A percentile compares a stretch with the other conserved stretches of the same genome.
Conservation (phyloP, 2,888 invertebrate species). For the Chrysodeixis includens region DNA sequence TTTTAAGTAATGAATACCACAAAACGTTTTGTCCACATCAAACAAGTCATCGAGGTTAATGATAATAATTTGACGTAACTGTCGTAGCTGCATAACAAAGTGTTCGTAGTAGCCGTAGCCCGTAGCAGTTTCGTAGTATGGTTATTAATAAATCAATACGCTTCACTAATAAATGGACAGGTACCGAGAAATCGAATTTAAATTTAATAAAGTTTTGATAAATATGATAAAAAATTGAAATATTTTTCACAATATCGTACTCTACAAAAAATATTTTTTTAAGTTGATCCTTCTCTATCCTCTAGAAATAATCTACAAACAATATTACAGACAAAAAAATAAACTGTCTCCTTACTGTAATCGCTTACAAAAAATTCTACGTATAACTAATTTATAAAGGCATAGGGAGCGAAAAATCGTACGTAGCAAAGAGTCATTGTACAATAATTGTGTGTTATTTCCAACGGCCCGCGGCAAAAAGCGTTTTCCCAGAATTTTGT, state of each 20-base stretch:
- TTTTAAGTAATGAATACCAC: too few species aligned
- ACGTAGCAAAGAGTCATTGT: slow-evolving; percentile 50
- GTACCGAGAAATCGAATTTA: not conserved
- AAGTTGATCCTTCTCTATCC: not conserved
- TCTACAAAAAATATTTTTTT: not conserved
- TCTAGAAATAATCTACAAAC: not conserved
- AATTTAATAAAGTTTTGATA: not conserved
- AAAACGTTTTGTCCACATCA: not conserved
- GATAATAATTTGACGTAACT: not conserved
- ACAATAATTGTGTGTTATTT: slow-evolving; percentile 80
- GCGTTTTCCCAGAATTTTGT: slow-evolving; percentile 79
- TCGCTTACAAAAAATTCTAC: slow-evolving; percentile 17
- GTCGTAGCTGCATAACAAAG: slow-evolving; percentile 42
- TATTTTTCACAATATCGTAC: not conserved
- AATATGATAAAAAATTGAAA: too few species aligned
- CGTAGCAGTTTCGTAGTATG: slow-evolving; percentile 65
- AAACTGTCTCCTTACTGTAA: slow-evolving; percentile 5
- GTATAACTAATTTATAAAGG: slow-evolving; percentile 34
- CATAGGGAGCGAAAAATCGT: slow-evolving; percentile 51
- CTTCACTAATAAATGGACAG: not conserved
- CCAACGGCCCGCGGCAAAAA: slow-evolving; percentile 66
- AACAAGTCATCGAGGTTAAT: not conserved
- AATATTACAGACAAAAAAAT: slow-evolving; percentile 5
- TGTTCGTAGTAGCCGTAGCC: slow-evolving; percentile 56
- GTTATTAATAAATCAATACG: slow-evolving; percentile 21